Base-by-base conservation (phyloP, 1,140 invertebrate genomes). In the Drosophila rhopaloa region DNA sequence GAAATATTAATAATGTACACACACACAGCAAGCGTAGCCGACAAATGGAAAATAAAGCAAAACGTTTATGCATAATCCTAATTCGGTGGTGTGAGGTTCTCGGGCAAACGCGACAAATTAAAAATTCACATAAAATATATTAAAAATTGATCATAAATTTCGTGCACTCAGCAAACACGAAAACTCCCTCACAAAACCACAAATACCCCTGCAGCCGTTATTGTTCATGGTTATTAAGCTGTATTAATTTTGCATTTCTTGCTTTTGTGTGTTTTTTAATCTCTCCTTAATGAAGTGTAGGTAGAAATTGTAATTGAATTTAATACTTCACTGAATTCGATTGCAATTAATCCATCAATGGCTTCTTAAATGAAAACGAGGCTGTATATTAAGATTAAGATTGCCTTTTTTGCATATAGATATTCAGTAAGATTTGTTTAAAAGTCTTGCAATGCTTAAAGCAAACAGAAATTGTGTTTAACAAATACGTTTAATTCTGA, bases 121-220 rank as follows among this genome's bases (percentile, higher is more conserved):
- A 61, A 66, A 66, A 82, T 50, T 66, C 62, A 48, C 79, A 82
- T 86, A 88, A 86, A 86, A 62, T 79, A 46, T 75, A 76, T 88
- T 76, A 86, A 76, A 72, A 68, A 86, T 88, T 76, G 66, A 54
- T 60, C 27, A 63, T 88, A 82, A 88, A 86, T 79, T 81, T 46
- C 24, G 13, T 16, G 13, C 14, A 81, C 61, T 67, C 63, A 73
- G n/a, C 47, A 51, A 75, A 50, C 51, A 62, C 13, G 44, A 47
- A 43, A 58, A 46, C 60, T 51, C 60, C 47, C 65, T 35, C 43
- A 19, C 35, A 47, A 51, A 48, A 37, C 43, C 58, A 32, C 57
- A 14, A 32, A 54, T 44, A 40, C 48, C 46, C 27, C 43, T 16
- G 54, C 10, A 40, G 47, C 5, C 14, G 37, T 43, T 58, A 41